These are phyloP conservation scores for Oenanthe oenanthe DNA, from an alignment of 2,113 vertebrate genomes.

Conservation along the genomic window DNA sequence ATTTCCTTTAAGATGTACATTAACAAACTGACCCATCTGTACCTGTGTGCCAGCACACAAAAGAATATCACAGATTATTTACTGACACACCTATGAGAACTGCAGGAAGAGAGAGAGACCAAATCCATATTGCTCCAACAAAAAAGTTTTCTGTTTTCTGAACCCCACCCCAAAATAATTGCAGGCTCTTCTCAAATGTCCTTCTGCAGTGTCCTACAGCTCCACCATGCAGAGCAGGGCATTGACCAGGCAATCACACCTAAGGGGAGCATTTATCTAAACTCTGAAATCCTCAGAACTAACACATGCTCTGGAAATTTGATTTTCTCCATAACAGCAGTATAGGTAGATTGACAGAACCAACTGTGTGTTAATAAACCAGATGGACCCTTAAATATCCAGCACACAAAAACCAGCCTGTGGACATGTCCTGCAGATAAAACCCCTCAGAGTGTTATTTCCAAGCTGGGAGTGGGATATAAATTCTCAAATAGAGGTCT, in stretches of 20 bases:
- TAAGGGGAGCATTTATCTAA: background rate
- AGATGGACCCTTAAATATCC: background rate
- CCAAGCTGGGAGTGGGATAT: background rate
- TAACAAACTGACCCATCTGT: background rate
- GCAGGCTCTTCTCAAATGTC: background rate
- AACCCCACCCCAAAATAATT: background rate
- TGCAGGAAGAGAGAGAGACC: background rate
- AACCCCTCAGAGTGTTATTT: background rate
- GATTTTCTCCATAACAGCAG: background rate
- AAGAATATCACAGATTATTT: background rate
- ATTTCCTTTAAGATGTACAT: background rate
- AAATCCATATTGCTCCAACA: background rate
- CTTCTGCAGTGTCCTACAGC: background rate
- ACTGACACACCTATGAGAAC: background rate
- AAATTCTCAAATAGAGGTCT: conserved; percentile 33
- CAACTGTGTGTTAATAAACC: background rate
- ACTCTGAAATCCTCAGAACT: background rate
- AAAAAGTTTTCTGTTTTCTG: background rate
- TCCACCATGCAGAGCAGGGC: background rate
- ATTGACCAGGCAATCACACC: background rate
- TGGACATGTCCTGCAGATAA: background rate
- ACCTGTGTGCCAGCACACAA: background rate
- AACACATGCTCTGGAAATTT: background rate
- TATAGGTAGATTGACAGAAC: background rate
- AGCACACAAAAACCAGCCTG: background rate